phyloP scores from a whole-genome alignment of 2,113 vertebrate genomes.

The Pogona vitticeps region DNA sequence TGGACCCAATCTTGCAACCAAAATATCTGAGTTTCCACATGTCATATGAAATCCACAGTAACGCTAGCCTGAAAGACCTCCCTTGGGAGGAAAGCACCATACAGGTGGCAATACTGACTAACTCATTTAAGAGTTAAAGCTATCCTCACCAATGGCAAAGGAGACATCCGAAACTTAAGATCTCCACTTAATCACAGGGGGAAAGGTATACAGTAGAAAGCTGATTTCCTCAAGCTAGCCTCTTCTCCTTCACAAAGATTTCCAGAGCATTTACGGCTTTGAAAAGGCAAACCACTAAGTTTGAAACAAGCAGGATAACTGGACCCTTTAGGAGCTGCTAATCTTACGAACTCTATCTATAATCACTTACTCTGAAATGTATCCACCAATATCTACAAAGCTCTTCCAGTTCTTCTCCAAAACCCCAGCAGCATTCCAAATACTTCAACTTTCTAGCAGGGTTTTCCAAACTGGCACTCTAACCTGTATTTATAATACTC shows the following conservation, averaged over 20 bases:
- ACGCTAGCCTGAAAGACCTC: not conserved
- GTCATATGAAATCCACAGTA: not conserved
- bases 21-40: not conserved
- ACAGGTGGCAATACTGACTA: not conserved
- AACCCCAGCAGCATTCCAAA: slow-evolving; percentile 28
- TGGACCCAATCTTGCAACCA: not conserved
- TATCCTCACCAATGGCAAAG: not conserved
- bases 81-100: not conserved
- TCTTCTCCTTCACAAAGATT: not conserved
- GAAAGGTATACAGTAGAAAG: not conserved
- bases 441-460: slow-evolving; percentile 19
- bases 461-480: slow-evolving; percentile 35
- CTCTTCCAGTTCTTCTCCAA: slow-evolving; percentile 19
- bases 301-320: not conserved
- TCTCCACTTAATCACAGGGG: not conserved
- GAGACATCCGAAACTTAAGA: not conserved
- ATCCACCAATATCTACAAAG: not conserved
- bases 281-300: not conserved
- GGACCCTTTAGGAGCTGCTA: not conserved
- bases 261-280: not conserved
- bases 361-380: not conserved
- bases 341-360: not conserved
- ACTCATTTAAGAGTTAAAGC: not conserved
- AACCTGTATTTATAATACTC: slow-evolving; percentile 21
- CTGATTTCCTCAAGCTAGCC: not conserved